Evolutionary conservation across 2,888 invertebrate genomes (phyloP), one percentile per base, ranked within the genome.

Genomic region (Melipona bicolor): DNA sequence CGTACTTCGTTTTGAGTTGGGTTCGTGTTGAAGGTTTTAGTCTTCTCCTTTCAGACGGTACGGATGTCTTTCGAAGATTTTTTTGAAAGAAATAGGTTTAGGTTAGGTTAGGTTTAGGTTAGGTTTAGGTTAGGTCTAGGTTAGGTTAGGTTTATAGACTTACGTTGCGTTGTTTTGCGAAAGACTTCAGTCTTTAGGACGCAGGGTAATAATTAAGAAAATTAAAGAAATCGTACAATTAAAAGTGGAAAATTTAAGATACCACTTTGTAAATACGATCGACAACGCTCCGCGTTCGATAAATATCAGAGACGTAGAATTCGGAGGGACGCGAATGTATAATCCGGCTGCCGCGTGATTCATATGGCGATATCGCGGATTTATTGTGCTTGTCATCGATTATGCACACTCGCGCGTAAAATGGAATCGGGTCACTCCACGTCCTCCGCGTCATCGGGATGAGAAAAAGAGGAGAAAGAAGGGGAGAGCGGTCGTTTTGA

Each of bases 341-440:
- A 1, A 75, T 64, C 76, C 32, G 43, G 59, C 54, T 49, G 36
- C 59, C 43, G 75, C 61, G 70, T 77, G 83, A 88, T 88, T 86
- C 78, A 86, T 73, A 73, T 24, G 54, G 24, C 80, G 86, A 77
- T 77, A 79, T 79, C 77, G 80, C 65, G 82, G 86, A 86, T 88
- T 88, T 88, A 88, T 88, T 81, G 84, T 76, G 72, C 79, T 73
- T 78, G 83, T 83, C 76, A 56, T 83, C 83, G 88, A 88, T 88
- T 88, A 88, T 85, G 85, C 81, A 73, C 80, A 74, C 82, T 75
- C 74, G 79, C 82, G 71, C 74, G 80, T 88, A 77, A 88, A 81
- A 86, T 84, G 71, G 75, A 88, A 88, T 62, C 82, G 80, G 88
- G 88, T 86, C 82, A 74, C 62, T 70, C 67, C 68, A 27, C 24